Conservation (phyloP, 1,140 invertebrate species). For the Pseudomyrmex concolor region DNA sequence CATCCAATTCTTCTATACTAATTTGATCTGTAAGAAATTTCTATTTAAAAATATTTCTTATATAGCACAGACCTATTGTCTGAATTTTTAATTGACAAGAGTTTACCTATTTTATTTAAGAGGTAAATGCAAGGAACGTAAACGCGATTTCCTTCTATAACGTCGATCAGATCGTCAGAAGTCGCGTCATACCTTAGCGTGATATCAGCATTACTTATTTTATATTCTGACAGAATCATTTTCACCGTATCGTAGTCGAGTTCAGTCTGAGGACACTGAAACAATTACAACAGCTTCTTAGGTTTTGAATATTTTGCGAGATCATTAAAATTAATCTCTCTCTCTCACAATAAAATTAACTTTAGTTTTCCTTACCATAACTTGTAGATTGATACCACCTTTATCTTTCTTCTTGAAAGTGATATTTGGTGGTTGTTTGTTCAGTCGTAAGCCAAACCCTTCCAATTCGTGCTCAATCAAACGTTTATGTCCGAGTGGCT, state of each 20-base stretch:
- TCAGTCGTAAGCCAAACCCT: constrained; percentile 98
- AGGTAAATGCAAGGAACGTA: constrained; percentile 99
- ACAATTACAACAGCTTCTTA: background rate
- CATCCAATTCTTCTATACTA: constrained; percentile 97
- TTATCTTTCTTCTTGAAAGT: constrained; percentile 99
- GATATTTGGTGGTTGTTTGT: constrained; percentile 99
- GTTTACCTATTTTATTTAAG: constrained; percentile 97
- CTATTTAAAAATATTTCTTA: background rate
- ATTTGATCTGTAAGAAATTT: constrained; percentile 90
- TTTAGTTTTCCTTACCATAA: constrained; percentile 87
- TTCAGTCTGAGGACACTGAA: constrained; percentile 95
- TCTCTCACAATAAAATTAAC: no score
- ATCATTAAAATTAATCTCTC: no score
- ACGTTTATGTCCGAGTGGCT: constrained; percentile 98
- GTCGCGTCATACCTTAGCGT: constrained; percentile 97
- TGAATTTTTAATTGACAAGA: constrained; percentile 22
- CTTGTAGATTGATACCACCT: constrained; percentile 95
- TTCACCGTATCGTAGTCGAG: constrained; percentile 98
- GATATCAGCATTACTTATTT: constrained; percentile 99
- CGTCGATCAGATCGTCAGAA: constrained; percentile 99
- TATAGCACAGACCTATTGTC: background rate
- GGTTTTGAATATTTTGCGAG: no score
- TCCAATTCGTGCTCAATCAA: constrained; percentile 99
- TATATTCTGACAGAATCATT: constrained; percentile 98
- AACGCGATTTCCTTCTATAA: constrained; percentile 99